Base-by-base conservation (phyloP, 2,797 vertebrate genomes). In the Kryptolebias ocellatus region DNA sequence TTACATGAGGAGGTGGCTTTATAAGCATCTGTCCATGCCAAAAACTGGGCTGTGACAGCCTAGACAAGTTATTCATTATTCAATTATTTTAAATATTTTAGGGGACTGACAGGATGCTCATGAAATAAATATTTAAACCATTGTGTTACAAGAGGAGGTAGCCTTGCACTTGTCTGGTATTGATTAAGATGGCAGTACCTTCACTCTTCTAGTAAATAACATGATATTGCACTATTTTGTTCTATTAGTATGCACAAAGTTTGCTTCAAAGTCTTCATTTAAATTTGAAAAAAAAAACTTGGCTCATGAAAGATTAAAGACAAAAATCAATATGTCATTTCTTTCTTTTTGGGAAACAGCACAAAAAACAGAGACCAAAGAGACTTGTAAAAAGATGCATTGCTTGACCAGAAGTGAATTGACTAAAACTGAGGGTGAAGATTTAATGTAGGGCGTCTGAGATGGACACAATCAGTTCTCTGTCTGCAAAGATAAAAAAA, bases 31-130 rank as follows among this genome's bases (percentile, higher is more conserved):
- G 67, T 9, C 60, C 67, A 51, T 63, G 56, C 71, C 67, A 67
- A 66, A 72, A 65, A 54, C 37, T 44, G 14, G 51, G 64, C 69
- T 83, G 70, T 65, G 71, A 88, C 75, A 74, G 70, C 64, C 60
- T 52, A 69, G 70, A 70, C 44, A 72, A 70, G 28, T 60, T 76
- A 87, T 91, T 88, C 80, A 91, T 91, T 90, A 92, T 92, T 93
- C 61, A 92, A 84, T 92, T 81, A 90, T 85, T 90, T 87, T 90
- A 88, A 92, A 94, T 93, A 93, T 93, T 93, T 93, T 71, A 93
- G 66, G 49, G 75, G 55, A 70, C 72, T 34, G 83, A 87, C 90
- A 90, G 84, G 86, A 90, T 89, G 86, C 64, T 80, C 80, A 69
- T 82, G 79, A 78, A 56, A 65, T 92, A 69, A 89, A 93, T 93